Conservation (phyloP, 2,113 vertebrate species). For the Prionailurus bengalensis region DNA sequence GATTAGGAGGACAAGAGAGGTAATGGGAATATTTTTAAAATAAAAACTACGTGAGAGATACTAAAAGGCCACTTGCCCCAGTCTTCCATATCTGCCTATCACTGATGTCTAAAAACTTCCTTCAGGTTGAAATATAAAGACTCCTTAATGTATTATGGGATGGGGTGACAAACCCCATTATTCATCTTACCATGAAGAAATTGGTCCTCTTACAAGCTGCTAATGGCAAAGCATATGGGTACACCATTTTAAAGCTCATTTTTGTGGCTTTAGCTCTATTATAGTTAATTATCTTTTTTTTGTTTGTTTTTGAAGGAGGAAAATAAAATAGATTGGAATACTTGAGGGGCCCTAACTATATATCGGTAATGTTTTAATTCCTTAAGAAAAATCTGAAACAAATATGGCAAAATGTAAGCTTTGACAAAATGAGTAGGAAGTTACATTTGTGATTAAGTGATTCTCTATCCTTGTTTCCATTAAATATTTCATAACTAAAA, state of each 20-base stretch:
- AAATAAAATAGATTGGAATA: neutral
- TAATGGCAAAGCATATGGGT: neutral
- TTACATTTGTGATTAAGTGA: neutral
- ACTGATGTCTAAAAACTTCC: neutral
- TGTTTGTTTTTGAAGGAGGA: neutral
- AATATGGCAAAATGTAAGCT: neutral
- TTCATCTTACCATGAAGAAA: neutral
- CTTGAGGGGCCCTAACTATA: neutral
- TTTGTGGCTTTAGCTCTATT: neutral
- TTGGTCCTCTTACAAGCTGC: neutral
- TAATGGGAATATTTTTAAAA: neutral
- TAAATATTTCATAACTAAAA: constrained; percentile 30
- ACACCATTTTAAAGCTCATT: neutral
- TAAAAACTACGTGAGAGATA: neutral
- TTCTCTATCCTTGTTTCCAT: neutral
- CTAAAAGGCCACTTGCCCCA: neutral
- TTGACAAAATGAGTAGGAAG: neutral
- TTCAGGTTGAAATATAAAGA: neutral
- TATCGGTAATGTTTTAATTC: neutral
- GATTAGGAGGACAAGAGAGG: neutral
- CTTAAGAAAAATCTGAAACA: neutral
- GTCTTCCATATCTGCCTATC: neutral
- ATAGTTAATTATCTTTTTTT: neutral
- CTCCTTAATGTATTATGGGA: neutral
- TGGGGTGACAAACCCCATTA: neutral